Evolutionary conservation across 2,113 vertebrate species (phyloP).

Genomic region (Eudyptes chrysolophus): DNA sequence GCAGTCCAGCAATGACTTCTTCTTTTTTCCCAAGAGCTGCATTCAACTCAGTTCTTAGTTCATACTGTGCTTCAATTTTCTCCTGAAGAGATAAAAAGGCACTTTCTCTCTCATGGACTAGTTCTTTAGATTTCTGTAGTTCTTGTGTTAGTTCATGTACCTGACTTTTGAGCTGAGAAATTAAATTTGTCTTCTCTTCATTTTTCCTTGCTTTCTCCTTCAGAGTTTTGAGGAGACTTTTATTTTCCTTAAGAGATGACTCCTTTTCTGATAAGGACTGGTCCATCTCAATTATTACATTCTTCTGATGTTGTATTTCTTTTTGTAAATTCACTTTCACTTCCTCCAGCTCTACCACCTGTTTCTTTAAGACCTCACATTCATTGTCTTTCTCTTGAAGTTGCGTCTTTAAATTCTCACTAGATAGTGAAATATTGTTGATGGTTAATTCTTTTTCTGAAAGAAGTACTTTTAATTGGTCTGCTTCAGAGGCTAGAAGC

Average conservation of each 20-base stretch:
- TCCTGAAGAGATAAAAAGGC: slow-evolving; percentile 79
- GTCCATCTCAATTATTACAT: slow-evolving; percentile 60
- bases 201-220: slow-evolving; percentile 66
- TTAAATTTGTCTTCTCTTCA: slow-evolving; percentile 59
- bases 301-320: slow-evolving; percentile 63
- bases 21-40: slow-evolving; percentile 63
- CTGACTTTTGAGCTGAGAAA: slow-evolving; percentile 71
- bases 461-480: slow-evolving; percentile 60
- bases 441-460: slow-evolving; percentile 73
- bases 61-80: slow-evolving; percentile 65
- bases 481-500: slow-evolving; percentile 65
- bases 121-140: slow-evolving; percentile 33
- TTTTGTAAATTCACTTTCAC: slow-evolving; percentile 51
- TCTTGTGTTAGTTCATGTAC: slow-evolving; percentile 44
- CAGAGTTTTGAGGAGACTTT: slow-evolving; percentile 60
- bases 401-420: slow-evolving; percentile 61
- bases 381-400: slow-evolving; percentile 75
- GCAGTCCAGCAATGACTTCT: slow-evolving; percentile 67
- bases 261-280: slow-evolving; percentile 67
- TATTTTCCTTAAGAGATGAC: slow-evolving; percentile 50
- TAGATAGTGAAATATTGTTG: slow-evolving; percentile 24
- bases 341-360: slow-evolving; percentile 71
- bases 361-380: slow-evolving; percentile 72
- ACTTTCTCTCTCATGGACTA: slow-evolving; percentile 60
- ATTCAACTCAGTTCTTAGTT: slow-evolving; percentile 63